Evolutionary conservation across 2,113 vertebrate species (phyloP).

Genomic region (Galeopterus variegatus): DNA sequence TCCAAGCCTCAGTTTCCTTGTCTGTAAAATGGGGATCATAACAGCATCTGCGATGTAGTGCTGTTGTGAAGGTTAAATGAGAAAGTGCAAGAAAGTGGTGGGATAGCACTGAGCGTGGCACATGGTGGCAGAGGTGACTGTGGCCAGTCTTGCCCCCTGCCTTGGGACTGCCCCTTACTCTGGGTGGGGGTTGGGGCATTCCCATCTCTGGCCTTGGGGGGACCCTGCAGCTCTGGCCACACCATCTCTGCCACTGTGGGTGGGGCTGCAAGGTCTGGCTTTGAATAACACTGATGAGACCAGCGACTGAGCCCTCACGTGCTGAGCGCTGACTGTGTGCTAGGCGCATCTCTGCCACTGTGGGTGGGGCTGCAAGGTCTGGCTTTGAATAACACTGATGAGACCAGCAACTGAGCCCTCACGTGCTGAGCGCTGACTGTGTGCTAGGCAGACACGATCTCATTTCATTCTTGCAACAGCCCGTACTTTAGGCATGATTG

Average conservation of each 20-base stretch:
- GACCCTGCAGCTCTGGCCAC: not conserved
- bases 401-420: accelerated
- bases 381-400: not conserved
- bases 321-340: not conserved
- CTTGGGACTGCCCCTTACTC: not conserved
- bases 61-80: no score
- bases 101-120: not conserved
- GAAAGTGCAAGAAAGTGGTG: not conserved
- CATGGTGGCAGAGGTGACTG: accelerated
- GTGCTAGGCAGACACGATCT: not conserved
- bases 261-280: not conserved
- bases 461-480: not conserved
- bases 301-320: accelerated
- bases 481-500: accelerated
- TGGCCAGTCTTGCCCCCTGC: not conserved
- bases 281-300: not conserved
- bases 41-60: accelerated
- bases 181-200: not conserved
- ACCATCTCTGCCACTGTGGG: not conserved
- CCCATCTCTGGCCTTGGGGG: not conserved
- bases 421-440: accelerated
- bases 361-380: no score
- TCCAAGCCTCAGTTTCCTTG: not conserved
- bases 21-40: not conserved
- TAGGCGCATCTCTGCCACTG: not conserved